Base-by-base conservation (phyloP, 92 coral and sea anemone genomes). In the Chrysogorgia sp. region DNA sequence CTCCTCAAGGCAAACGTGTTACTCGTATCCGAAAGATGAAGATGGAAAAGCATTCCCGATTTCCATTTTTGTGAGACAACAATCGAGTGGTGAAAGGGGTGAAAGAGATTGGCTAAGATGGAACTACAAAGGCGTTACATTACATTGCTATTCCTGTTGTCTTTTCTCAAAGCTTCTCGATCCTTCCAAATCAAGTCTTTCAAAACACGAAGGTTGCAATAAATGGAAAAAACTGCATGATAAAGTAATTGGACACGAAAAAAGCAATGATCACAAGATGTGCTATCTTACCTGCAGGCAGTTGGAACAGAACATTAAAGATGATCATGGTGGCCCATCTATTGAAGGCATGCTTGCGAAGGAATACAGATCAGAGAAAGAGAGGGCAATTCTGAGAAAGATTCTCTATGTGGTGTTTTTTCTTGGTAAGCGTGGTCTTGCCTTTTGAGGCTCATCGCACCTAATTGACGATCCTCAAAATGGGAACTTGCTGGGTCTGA, bases 401-500 rank as follows among this genome's bases (percentile, higher is more conserved):
- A 26, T 58, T 58, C 64, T 58, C 21, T 20, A 58, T 58, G 64
- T 58, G 29, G 64, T 58, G 64, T 58, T 58, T 26, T 58, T 58
- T 24, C 64, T 58, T 1, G 64, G 64, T 58, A 58, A 58, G 64
- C 64, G 64, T 28, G 29, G 64, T 19, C 64, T 58, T 58, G 64
- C 64, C 8, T 58, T 58, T 58, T 28, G 64, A 58, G 64, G 64
- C 64, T 58, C 64, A 24, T 58, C 64, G 29, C 64, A 58, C 24
- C 64, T 58, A 58, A 58, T 58, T 58, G 64, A 58, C 64, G 64
- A 58, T 58, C 64, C 64, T 58, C 64, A 58, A 58, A 58, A 58
- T 58, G 64, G 64, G 8, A 58, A 58, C 24, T 58, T 58, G 14
- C 64, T 58, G 64, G 64, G 64, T 19, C 64, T 58, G 29, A 58